Evolutionary conservation across 2,888 invertebrate genomes (phyloP).

Genomic region (Craniophora ligustri): DNA sequence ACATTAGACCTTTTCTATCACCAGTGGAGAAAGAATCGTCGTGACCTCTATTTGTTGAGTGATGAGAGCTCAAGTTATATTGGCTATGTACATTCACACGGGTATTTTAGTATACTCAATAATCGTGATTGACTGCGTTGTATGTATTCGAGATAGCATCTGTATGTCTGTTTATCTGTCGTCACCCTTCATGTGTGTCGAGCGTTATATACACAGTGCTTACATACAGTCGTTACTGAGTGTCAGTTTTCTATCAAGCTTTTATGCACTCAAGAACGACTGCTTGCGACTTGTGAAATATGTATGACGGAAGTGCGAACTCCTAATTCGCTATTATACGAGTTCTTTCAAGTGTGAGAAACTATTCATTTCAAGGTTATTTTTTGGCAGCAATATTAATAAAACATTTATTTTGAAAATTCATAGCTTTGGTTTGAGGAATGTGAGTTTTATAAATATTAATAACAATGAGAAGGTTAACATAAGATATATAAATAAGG

Average conservation of each 20-base stretch:
- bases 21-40: constrained; percentile 52
- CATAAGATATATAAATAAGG: too few species aligned
- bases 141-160: constrained; percentile 68
- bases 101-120: constrained; percentile 44
- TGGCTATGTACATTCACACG: constrained; percentile 58
- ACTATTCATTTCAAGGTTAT: constrained; percentile 6
- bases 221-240: constrained; percentile 8
- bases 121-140: constrained; percentile 69
- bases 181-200: constrained; percentile 65
- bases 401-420: too few species aligned
- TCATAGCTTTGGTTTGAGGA: too few species aligned
- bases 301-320: constrained; percentile 31
- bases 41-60: constrained; percentile 32
- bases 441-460: too few species aligned
- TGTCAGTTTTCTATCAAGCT: constrained; percentile 32
- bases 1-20: constrained; percentile 22
- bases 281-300: constrained; percentile 13
- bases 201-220: constrained; percentile 9
- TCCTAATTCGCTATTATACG: neutral
- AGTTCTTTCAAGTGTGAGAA: constrained; percentile 2
- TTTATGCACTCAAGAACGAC: constrained; percentile 24
- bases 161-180: constrained; percentile 63
- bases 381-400: constrained; percentile 10
- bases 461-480: too few species aligned
- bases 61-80: constrained; percentile 26